Conservation (phyloP, 2,888 invertebrate species). For the Archaeoteleia sp. region DNA sequence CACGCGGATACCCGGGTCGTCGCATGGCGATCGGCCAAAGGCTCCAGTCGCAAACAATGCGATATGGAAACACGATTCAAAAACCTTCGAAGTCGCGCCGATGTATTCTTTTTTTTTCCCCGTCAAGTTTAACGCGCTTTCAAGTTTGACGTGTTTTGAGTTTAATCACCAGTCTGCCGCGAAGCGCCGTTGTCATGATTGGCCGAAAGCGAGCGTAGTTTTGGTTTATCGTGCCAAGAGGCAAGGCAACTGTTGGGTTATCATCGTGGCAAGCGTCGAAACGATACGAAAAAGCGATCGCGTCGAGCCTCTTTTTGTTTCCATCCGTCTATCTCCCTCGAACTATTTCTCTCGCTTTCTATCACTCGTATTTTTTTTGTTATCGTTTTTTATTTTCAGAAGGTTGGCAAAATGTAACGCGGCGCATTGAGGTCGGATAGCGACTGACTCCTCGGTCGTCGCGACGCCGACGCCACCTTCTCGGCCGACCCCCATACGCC, state of each 20-base stretch:
- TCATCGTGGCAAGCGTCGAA: neutral
- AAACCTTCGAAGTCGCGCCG: too few relatives aligned
- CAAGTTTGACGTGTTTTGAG: too few relatives aligned
- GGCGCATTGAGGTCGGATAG: conserved; percentile 71
- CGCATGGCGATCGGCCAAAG: conserved; percentile 62
- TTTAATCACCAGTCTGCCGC: too few relatives aligned
- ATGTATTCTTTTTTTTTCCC: too few relatives aligned
- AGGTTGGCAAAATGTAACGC: conserved; percentile 59
- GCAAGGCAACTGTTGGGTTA: neutral
- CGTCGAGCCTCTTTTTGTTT: too few relatives aligned
- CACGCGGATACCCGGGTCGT: conserved; percentile 65
- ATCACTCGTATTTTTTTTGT: too few relatives aligned
- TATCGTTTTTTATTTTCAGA: conserved; percentile 31
- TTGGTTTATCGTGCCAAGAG: too few relatives aligned
- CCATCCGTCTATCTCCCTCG: too few relatives aligned
- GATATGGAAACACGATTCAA: conserved; percentile 6
- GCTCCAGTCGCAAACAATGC: conserved; percentile 26
- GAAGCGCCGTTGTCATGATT: too few relatives aligned
- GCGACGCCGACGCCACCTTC: conserved; percentile 73
- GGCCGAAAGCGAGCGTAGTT: too few relatives aligned
- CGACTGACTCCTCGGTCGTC: conserved; percentile 73
- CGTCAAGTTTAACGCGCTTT: too few relatives aligned
- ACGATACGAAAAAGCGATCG: neutral
- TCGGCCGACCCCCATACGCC: conserved; percentile 52
- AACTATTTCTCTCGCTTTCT: too few relatives aligned